A percentile compares a stretch with the other conserved stretches of the same genome.
Evolutionary conservation across 1,140 invertebrate species (phyloP).

Genomic region (Portunus trituberculatus): DNA sequence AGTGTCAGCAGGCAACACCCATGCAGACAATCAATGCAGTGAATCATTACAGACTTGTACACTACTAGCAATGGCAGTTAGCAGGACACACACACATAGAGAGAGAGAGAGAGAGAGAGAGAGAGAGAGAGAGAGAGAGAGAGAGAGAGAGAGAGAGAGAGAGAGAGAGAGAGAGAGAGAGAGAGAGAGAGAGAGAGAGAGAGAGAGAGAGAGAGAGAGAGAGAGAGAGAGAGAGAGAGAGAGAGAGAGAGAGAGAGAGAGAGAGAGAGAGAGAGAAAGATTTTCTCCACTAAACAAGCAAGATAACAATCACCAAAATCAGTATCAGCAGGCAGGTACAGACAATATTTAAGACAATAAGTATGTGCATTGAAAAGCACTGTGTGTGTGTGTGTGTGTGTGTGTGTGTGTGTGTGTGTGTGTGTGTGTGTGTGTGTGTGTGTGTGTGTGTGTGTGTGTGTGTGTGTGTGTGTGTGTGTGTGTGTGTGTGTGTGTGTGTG

Average conservation of each 20-base stretch:
- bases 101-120: neutral
- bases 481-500: no score
- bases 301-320: neutral
- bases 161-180: neutral
- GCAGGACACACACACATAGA: no score
- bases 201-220: neutral
- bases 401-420: no score
- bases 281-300: neutral
- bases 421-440: no score
- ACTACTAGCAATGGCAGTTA: no score
- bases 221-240: conserved; percentile 7
- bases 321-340: no score
- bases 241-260: neutral
- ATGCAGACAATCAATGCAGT: no score
- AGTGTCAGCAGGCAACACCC: no score
- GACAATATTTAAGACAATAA: no score
- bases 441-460: neutral
- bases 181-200: neutral
- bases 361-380: no score
- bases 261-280: neutral
- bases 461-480: conserved; percentile 1
- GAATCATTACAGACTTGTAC: no score
- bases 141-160: neutral
- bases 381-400: no score
- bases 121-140: neutral